These are phyloP conservation scores for Eudorcas thomsonii DNA, from an alignment of 2,113 vertebrate species.

Conservation along the genomic window DNA sequence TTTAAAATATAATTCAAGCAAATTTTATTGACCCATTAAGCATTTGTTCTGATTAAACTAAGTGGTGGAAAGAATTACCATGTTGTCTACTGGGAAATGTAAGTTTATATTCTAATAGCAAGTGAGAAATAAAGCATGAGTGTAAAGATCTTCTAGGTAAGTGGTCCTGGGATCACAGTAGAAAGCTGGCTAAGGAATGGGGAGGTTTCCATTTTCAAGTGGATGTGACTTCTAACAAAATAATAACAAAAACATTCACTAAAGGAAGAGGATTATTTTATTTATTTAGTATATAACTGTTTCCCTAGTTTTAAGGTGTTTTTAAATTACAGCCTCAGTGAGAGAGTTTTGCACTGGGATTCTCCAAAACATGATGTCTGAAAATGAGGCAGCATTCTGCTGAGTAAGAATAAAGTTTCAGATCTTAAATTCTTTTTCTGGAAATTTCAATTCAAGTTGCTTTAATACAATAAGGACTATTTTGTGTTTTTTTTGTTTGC, in stretches of 20 bases:
- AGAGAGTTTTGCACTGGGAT: background rate
- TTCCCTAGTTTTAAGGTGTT: background rate
- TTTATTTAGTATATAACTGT: background rate
- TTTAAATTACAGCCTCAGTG: background rate
- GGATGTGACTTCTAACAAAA: background rate
- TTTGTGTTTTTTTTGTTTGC: background rate
- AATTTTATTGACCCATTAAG: background rate
- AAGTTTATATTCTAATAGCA: background rate
- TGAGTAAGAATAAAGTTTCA: background rate
- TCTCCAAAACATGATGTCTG: background rate
- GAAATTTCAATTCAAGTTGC: background rate
- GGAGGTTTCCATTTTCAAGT: background rate
- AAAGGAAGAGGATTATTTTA: background rate
- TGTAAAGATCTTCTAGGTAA: background rate
- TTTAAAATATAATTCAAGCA: background rate
- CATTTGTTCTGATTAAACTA: background rate
- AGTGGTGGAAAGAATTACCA: background rate
- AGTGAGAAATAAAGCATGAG: background rate
- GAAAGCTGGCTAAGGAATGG: background rate
- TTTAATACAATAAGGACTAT: background rate
- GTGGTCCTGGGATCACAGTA: background rate
- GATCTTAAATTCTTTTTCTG: background rate
- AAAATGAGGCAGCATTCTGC: background rate
- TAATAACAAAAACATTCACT: background rate
- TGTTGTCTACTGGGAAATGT: background rate